phyloP scores from a whole-genome alignment of 2,888 invertebrate genomes.

The Drosophila falleni region DNA sequence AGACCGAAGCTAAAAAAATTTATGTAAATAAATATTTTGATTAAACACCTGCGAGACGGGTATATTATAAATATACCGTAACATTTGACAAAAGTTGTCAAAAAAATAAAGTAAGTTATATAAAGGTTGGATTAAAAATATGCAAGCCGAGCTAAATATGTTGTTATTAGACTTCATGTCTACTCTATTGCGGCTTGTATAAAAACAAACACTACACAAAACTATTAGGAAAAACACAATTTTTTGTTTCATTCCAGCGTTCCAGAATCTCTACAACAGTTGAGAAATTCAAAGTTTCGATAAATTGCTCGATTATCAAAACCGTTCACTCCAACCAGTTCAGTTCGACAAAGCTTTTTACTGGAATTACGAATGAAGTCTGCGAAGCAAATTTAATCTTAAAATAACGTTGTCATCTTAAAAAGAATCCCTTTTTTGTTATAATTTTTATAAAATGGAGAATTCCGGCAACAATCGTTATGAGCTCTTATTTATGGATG shows the following conservation, averaged over 20 bases:
- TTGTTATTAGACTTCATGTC: no score
- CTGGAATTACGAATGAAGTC: constrained; percentile 8
- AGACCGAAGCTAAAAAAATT: no score
- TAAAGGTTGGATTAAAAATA: no score
- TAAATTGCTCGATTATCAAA: constrained; percentile 7
- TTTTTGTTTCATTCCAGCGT: constrained; percentile 9
- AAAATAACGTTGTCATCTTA: constrained; percentile 43
- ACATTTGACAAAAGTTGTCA: no score
- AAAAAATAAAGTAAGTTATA: no score
- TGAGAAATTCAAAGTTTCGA: background rate
- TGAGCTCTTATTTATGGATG: constrained; percentile 84
- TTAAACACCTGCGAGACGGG: no score
- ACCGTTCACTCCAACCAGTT: constrained; percentile 13
- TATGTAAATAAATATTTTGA: no score
- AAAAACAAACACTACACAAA: no score
- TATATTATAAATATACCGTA: no score
- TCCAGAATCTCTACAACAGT: background rate
- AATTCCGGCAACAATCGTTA: constrained; percentile 83
- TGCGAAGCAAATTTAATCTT: constrained; percentile 37
- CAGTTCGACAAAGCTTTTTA: constrained; percentile 10
- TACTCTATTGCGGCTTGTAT: no score
- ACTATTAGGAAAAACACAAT: background rate
- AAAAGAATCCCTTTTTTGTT: constrained; percentile 14
- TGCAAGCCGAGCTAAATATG: no score
- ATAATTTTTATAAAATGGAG: constrained; percentile 74